Base-by-base conservation (phyloP, 2,888 invertebrate species). In the Tineola bisselliella region DNA sequence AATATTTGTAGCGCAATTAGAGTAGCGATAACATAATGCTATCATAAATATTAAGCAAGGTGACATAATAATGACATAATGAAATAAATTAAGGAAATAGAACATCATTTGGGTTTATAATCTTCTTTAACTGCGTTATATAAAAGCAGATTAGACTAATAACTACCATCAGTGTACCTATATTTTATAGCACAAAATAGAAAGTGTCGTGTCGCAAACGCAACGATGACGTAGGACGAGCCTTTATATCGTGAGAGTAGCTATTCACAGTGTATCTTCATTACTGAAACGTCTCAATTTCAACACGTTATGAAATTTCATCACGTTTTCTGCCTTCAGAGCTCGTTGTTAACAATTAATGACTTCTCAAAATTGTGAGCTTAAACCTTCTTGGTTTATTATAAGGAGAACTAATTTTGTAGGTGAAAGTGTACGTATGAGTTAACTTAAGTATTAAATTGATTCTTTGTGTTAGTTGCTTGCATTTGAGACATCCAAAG, bases 261-360 rank as follows among this genome's bases (percentile, higher is more conserved):
- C 58, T 58, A 58, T 58, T 58, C 58, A 58, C 58, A 15, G 19
- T 58, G 58, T 58, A 58, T 58, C 58, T 58, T 58, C 58, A 58
- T 58, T 58, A 58, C 58, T 19, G 19, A 33, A 58, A 58, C 33
- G 58, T 58, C 58, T 58, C 58, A 13, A 58, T 58, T 58, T 58
- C 58, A 58, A 33, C 58, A 58, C 58, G 58, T 58, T 58, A 58
- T 58, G 58, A 58, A 58, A 58, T 58, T 58, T 58, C 58, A 58
- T 58, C 58, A 58, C 58, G 58, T 58, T 58, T 58, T 25, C 18
- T 33, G 58, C 19, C 58, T 58, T 58, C n/a, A 33, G 58, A 58
- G 4, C 56, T 25, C 56, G 56, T 30, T 56, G 56, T 56, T 56
- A 56, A 56, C 56, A 56, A 56, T 56, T 56, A 30, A 56, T 30